phyloP scores from a whole-genome alignment of 2,888 invertebrate species.

The Terebella lapidaria region DNA sequence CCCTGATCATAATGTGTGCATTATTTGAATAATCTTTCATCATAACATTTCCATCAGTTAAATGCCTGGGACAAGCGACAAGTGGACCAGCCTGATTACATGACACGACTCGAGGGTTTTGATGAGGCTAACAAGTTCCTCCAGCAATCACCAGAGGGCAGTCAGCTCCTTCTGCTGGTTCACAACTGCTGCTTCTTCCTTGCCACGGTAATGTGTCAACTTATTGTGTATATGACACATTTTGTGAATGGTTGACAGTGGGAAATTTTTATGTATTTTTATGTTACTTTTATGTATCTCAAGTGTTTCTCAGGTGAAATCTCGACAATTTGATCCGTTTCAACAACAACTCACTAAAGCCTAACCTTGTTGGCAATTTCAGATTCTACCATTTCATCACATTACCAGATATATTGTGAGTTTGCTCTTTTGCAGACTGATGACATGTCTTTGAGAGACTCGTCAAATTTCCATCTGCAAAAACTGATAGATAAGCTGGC shows the following conservation, averaged over 20 bases:
- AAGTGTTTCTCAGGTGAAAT: too few species aligned
- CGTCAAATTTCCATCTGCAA: conserved; percentile 32
- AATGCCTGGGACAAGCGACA: conserved; percentile 83
- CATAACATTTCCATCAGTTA: conserved; percentile 4
- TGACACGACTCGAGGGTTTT: conserved; percentile 73
- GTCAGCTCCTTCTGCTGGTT: conserved; percentile 57
- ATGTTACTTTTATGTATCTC: too few species aligned
- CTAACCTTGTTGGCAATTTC: too few species aligned
- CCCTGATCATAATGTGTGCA: too few species aligned
- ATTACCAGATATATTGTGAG: too few species aligned
- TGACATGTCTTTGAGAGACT: conserved; percentile 78
- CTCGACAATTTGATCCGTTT: too few species aligned
- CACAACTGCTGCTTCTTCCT: conserved; percentile 79
- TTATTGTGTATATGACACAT: too few species aligned
- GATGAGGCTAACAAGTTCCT: conserved; percentile 57
- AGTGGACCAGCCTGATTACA: conserved; percentile 92
- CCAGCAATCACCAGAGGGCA: conserved; percentile 3
- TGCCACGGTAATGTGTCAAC: conserved; percentile 57
- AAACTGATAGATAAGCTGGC: background rate
- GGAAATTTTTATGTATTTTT: too few species aligned
- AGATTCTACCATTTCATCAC: too few species aligned
- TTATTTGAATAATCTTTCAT: too few species aligned
- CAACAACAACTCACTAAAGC: too few species aligned
- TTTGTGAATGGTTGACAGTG: too few species aligned
- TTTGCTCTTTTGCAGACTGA: conserved; percentile 60